A percentile compares a stretch with the other conserved stretches of the same genome.
Evolutionary conservation across 92 coral and sea anemone species (phyloP).

Genomic region (Palythoa caribaeorum): DNA sequence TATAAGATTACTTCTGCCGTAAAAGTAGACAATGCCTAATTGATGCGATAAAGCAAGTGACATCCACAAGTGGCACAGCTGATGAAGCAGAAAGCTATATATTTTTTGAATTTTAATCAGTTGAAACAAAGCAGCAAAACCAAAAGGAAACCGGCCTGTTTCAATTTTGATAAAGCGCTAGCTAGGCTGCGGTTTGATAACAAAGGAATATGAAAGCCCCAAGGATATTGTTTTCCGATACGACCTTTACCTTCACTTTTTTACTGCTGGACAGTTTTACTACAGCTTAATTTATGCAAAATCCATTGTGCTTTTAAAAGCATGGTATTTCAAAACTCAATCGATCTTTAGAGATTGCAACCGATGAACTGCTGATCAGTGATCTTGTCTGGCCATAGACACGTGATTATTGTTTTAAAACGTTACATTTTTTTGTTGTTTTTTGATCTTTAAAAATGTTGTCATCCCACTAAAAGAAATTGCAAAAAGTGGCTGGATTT

Average conservation of each 20-base stretch:
- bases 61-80: neutral
- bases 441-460: too few species aligned
- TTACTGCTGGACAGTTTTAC: neutral
- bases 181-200: neutral
- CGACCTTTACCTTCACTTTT: neutral
- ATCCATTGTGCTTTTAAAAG: too few species aligned
- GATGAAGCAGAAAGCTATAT: neutral
- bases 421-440: too few species aligned
- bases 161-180: neutral
- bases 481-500: too few species aligned
- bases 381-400: too few species aligned
- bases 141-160: neutral
- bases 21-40: neutral
- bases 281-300: too few species aligned
- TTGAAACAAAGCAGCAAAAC: neutral
- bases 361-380: too few species aligned
- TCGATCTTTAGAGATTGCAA: too few species aligned
- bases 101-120: neutral
- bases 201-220: neutral
- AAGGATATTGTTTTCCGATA: neutral
- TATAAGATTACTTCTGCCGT: too few species aligned
- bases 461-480: too few species aligned
- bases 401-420: too few species aligned
- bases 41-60: neutral
- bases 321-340: too few species aligned